These are phyloP conservation scores for Trichomycterus rosablanca DNA, from an alignment of 2,113 vertebrate species.

Conservation along the genomic window DNA sequence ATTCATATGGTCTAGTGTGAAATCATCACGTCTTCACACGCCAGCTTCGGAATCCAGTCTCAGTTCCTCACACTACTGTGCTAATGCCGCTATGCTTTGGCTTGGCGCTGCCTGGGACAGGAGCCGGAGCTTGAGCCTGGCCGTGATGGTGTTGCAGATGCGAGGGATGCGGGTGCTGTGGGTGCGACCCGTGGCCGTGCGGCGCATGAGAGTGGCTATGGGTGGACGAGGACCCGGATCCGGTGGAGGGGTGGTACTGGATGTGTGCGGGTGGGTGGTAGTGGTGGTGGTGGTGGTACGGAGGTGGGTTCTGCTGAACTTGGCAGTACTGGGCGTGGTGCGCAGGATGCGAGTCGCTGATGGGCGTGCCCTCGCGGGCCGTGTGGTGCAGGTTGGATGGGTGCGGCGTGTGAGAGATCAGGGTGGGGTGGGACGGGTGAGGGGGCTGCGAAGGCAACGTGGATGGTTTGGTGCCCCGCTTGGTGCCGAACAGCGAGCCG, in stretches of 20 bases:
- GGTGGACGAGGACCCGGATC: slow-evolving; percentile 54
- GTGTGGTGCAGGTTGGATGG: slow-evolving; percentile 72
- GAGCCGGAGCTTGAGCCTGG: slow-evolving; percentile 61
- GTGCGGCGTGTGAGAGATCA: slow-evolving; percentile 71
- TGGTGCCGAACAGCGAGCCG: slow-evolving; percentile 87
- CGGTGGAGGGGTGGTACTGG: slow-evolving; percentile 70
- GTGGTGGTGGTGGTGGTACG: slow-evolving; percentile 94
- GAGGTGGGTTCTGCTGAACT: slow-evolving; percentile 83
- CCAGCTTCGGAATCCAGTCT: slow-evolving; percentile 11
- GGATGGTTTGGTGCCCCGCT: slow-evolving; percentile 74
- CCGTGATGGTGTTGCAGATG: slow-evolving; percentile 74
- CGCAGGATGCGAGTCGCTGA: slow-evolving; percentile 69
- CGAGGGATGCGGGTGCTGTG: slow-evolving; percentile 59
- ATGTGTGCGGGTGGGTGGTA: slow-evolving; percentile 83
- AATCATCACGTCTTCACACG: slow-evolving; percentile 23
- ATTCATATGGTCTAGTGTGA: slow-evolving; percentile 24
- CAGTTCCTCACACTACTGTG: slow-evolving; percentile 79
- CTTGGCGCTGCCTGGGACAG: slow-evolving; percentile 72
- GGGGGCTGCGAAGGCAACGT: slow-evolving; percentile 52
- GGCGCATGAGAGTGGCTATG: slow-evolving; percentile 56
- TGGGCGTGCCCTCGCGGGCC: slow-evolving; percentile 52
- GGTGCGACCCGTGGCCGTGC: slow-evolving; percentile 56
- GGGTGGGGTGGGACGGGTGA: slow-evolving; percentile 65
- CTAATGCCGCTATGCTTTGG: slow-evolving; percentile 95
- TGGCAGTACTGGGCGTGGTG: slow-evolving; percentile 84